phyloP scores from a whole-genome alignment of 2,888 invertebrate species.

The Spatulosminthurus flaviceps region DNA sequence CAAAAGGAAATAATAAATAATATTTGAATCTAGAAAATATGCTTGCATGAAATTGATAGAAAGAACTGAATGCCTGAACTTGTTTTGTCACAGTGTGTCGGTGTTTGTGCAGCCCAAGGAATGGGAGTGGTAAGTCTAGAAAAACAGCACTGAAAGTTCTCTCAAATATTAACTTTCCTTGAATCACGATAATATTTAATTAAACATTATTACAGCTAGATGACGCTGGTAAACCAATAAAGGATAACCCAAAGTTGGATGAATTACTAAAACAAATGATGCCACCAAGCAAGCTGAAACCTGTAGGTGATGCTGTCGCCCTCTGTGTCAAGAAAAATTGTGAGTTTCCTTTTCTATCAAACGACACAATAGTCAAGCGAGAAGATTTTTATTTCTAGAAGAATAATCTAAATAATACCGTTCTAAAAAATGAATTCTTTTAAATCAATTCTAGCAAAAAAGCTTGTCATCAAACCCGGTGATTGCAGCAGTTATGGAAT shows the following conservation, averaged over 20 bases:
- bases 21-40: no score
- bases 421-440: constrained; percentile 16
- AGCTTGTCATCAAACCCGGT: constrained; percentile 34
- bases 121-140: constrained; percentile 21
- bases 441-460: constrained; percentile 11
- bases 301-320: constrained; percentile 16
- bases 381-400: no score
- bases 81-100: constrained; percentile 19
- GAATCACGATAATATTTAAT: no score
- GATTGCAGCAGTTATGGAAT: constrained; percentile 35
- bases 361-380: no score
- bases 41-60: no score
- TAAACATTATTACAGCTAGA: constrained; percentile 3
- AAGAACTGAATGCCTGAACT: no score
- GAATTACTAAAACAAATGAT: background rate
- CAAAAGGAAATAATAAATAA: background rate
- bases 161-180: background rate
- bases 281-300: constrained; percentile 21
- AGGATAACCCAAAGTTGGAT: background rate
- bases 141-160: no score
- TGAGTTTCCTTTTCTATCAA: background rate
- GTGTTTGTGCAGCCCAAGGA: constrained; percentile 26
- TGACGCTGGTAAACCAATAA: constrained; percentile 8
- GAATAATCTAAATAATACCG: constrained; percentile 1
- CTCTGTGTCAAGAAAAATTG: constrained; percentile 34